phyloP scores from a whole-genome alignment of 2,888 invertebrate genomes.

The Salpingus planirostris region DNA sequence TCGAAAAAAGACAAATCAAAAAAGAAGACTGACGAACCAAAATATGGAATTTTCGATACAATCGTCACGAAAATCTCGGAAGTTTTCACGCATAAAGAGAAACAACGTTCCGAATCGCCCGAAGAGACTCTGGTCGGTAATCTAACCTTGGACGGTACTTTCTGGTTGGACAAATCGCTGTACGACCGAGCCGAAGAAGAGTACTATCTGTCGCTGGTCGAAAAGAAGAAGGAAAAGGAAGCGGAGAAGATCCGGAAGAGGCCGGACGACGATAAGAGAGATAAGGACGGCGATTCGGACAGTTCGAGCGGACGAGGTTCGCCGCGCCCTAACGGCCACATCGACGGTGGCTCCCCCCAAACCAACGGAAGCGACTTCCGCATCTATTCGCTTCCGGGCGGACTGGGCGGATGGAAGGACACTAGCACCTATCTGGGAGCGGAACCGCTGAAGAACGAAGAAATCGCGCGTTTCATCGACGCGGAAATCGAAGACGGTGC shows the following conservation, averaged over 20 bases:
- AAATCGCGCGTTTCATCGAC: too few species aligned
- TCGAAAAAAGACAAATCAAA: constrained; percentile 15
- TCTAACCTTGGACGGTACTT: constrained; percentile 43
- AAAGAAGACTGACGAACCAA: constrained; percentile 12
- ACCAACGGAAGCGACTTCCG: constrained; percentile 32
- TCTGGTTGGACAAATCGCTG: constrained; percentile 52
- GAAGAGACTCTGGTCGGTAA: constrained; percentile 24
- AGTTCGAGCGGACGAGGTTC: constrained; percentile 48
- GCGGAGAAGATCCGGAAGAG: constrained; percentile 16
- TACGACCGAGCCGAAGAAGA: constrained; percentile 60
- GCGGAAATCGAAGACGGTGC: too few species aligned
- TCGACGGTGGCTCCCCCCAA: constrained; percentile 4
- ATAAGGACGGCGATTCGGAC: constrained; percentile 53
- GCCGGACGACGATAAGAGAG: constrained; percentile 34
- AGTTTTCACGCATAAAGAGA: constrained; percentile 24
- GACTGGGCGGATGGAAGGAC: constrained; percentile 73
- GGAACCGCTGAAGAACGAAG: constrained; percentile 44
- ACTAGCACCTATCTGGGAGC: constrained; percentile 66
- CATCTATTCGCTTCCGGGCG: constrained; percentile 58
- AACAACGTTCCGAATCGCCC: constrained; percentile 14
- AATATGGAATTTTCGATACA: constrained; percentile 27
- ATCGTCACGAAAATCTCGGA: constrained; percentile 29
- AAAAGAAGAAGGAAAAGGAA: constrained; percentile 32
- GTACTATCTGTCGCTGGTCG: constrained; percentile 46
- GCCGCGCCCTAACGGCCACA: constrained; percentile 17